phyloP scores from a whole-genome alignment of 2,888 invertebrate genomes.

The Atethmia centrago region DNA sequence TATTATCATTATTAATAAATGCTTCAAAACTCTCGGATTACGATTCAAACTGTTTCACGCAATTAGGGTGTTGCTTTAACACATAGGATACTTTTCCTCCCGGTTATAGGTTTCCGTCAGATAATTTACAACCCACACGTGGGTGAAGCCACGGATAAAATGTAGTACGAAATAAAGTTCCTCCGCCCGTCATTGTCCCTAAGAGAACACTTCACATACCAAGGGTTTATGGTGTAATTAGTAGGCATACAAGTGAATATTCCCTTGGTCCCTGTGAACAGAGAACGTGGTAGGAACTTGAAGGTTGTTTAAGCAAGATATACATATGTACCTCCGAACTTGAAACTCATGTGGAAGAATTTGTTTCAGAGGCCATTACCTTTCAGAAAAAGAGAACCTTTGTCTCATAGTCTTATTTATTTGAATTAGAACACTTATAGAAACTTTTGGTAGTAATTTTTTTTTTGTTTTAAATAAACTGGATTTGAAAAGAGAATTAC shows the following conservation, averaged over 20 bases:
- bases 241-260: conserved; percentile 42
- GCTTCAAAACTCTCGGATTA: too few relatives aligned
- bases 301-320: conserved; percentile 8
- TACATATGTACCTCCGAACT: not conserved
- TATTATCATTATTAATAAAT: too few relatives aligned
- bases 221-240: conserved; percentile 45
- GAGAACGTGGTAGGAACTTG: conserved; percentile 25
- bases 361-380: not conserved
- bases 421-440: not conserved
- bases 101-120: too few relatives aligned
- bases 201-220: conserved; percentile 27
- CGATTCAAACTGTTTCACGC: too few relatives aligned
- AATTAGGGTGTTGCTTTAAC: too few relatives aligned
- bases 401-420: not conserved
- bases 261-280: conserved; percentile 37
- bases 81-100: too few relatives aligned
- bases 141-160: too few relatives aligned
- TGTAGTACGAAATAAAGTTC: conserved; percentile 23
- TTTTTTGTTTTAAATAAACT: not conserved
- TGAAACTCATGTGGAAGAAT: conserved; percentile 9
- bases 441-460: not conserved
- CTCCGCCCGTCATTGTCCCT: not conserved
- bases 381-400: not conserved
- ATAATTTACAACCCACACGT: too few relatives aligned
- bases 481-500: not conserved